Conservation (phyloP, 1,140 invertebrate genomes). For the Glomeris maerens region DNA sequence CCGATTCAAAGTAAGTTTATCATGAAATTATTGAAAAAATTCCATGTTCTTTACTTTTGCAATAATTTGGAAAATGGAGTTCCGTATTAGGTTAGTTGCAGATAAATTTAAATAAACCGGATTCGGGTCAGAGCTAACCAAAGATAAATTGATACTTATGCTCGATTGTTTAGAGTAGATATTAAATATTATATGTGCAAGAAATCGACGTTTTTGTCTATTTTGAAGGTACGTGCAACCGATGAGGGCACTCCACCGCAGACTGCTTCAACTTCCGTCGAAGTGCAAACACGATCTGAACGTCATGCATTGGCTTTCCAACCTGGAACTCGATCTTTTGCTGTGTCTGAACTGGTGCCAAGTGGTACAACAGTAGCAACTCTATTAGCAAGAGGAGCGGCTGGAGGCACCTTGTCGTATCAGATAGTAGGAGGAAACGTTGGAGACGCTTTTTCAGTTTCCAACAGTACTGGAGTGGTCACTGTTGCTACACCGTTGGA, state of each 20-base stretch:
- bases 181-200: too few species aligned
- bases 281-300: constrained; percentile 38
- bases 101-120: too few species aligned
- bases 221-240: too few species aligned
- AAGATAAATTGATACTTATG: too few species aligned
- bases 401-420: constrained; percentile 41
- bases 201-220: too few species aligned
- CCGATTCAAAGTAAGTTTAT: constrained; percentile 1
- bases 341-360: constrained; percentile 56
- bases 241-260: constrained; percentile 33
- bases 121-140: too few species aligned
- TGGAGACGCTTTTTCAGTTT: constrained; percentile 65
- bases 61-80: too few species aligned
- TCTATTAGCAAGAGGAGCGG: constrained; percentile 45
- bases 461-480: constrained; percentile 60
- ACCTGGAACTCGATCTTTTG: constrained; percentile 44
- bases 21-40: too few species aligned
- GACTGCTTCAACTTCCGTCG: constrained; percentile 36
- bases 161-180: too few species aligned
- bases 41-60: too few species aligned
- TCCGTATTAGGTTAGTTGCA: too few species aligned
- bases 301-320: constrained; percentile 41
- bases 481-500: constrained; percentile 59
- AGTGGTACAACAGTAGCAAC: constrained; percentile 29
- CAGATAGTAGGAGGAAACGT: constrained; percentile 82